Evolutionary conservation across 2,888 invertebrate genomes (phyloP), one percentile per base, ranked within the genome.

Genomic region (Steinernema hermaphroditum): DNA sequence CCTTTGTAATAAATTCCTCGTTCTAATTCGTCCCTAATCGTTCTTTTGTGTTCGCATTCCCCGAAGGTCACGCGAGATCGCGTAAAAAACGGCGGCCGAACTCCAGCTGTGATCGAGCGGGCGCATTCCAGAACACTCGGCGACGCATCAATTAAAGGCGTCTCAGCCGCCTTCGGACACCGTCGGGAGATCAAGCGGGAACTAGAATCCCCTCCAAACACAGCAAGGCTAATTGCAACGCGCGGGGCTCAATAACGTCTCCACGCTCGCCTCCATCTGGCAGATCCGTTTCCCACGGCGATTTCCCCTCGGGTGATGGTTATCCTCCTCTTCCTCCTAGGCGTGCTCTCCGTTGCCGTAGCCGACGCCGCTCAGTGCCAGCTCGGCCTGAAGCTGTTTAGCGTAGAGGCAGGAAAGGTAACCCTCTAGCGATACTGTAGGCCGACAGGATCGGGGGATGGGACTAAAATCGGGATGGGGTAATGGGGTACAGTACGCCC

Each of bases 311-410:
- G 54, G 27, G 54, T 16, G 54, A 62, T 62, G 62, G 14, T 62
- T 27, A 29, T 32, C 32, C 32, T 62, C 32, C 8, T 24, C 32
- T 29, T 29, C 62, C 62, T 62, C 62, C n/a, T n/a, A n/a, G 54
- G 2, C 54, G 32, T 19, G 14, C 32, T 62, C 62, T 32, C 32
- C 1, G 32, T 62, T 62, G 62, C 62, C 62, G 34, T 32, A 16
- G 62, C 62, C 6, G 62, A 62, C 12, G 62, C 62, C 32, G 62
- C 27, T 57, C 85, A 85, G 74, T 85, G 85, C 75, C 84, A 83
- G 71, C 77, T 85, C 68, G 85, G 85, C 34, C 81, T 82, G 72
- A 86, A 86, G 70, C 69, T 85, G n/a, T 85, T 81, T 74, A 82
- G 83, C 19, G 77, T 83, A 41, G 85, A 85, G 71, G 79, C 77